Evolutionary conservation across 2,113 vertebrate genomes (phyloP), one percentile per base, ranked within the genome.

Genomic region (Salvelinus alpinus): DNA sequence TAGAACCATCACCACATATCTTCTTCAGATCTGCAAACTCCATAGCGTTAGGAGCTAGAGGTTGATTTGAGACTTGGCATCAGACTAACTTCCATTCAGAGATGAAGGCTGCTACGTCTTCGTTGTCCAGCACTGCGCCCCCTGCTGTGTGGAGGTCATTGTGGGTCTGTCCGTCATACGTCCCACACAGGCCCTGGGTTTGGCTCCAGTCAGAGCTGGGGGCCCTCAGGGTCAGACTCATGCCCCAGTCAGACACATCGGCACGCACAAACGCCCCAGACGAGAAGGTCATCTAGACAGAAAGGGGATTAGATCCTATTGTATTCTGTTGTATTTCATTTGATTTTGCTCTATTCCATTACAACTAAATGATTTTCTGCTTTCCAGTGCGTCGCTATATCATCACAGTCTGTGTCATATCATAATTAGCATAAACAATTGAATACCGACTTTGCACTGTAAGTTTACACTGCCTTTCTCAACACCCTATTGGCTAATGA

Each of bases 121-220:
- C 72, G 25, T 90, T 73, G 44, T 85, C 66, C 57, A 91, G 34
- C 2, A 14, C 48, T 64, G 67, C 31, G 4, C 94, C 95, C 14
- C 87, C 93, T 4, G 85, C 86, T 75, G 92, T 89, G 80, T 95
- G 96, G 80, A 93, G 94, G 85, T 98, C 95, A 68, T 99, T 97
- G 78, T 92, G 90, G 11, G 90, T 64, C 62, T 78, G 89, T 82
- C 94, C 94, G 9, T 98, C 95, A 75, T 95, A 97, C 11, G 93
- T 96, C 72, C 96, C 96, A 78, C 97, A 97, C 69, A 98, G 93
- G 54, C 97, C 97, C 78, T 94, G 0, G 1, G 95, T 97, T 72
- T 95, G 95, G 38, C 80, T 81, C 78, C 92, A 90, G 86, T 98
- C 96, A 0, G 92, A 88, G 77, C 94, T 78, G 22, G 96, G 94